phyloP scores from a whole-genome alignment of 2,888 invertebrate genomes.

The Acleris cristana region DNA sequence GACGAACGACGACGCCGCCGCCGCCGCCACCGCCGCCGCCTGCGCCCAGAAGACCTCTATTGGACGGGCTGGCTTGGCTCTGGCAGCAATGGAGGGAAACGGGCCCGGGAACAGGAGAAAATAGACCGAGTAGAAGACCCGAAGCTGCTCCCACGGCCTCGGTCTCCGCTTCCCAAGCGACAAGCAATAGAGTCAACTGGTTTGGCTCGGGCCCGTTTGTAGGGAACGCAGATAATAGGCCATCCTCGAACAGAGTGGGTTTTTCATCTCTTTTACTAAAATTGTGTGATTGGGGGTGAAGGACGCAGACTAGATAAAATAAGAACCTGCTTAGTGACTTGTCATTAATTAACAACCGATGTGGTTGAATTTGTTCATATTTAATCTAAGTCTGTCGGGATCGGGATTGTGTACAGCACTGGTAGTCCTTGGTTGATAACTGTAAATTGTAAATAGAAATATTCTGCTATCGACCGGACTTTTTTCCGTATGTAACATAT shows the following conservation, averaged over 20 bases:
- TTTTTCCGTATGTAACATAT: constrained; percentile 15
- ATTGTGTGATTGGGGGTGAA: constrained; percentile 77
- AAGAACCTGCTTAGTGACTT: constrained; percentile 38
- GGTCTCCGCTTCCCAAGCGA: constrained; percentile 53
- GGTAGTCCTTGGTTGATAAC: constrained; percentile 47
- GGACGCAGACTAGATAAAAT: constrained; percentile 73
- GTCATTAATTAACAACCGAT: constrained; percentile 5
- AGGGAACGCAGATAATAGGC: constrained; percentile 75
- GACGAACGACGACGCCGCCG: constrained; percentile 71
- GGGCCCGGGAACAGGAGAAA: constrained; percentile 62
- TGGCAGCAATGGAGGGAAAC: constrained; percentile 85
- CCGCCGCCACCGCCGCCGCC: constrained; percentile 70
- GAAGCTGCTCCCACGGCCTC: constrained; percentile 56
- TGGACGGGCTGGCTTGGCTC: constrained; percentile 84
- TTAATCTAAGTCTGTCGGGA: constrained; percentile 71
- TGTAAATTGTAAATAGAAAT: constrained; percentile 51
- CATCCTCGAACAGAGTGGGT: constrained; percentile 78
- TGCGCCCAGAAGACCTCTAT: constrained; percentile 75
- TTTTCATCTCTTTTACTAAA: constrained; percentile 76
- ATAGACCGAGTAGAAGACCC: constrained; percentile 59
- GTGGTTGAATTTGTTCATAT: constrained; percentile 52
- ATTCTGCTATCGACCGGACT: constrained; percentile 20
- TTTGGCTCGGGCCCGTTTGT: constrained; percentile 80
- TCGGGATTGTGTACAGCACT: constrained; percentile 57
- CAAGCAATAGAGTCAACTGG: constrained; percentile 71